Evolutionary conservation across 2,797 vertebrate species (phyloP).

Genomic region (Peromyscus melanophrys): DNA sequence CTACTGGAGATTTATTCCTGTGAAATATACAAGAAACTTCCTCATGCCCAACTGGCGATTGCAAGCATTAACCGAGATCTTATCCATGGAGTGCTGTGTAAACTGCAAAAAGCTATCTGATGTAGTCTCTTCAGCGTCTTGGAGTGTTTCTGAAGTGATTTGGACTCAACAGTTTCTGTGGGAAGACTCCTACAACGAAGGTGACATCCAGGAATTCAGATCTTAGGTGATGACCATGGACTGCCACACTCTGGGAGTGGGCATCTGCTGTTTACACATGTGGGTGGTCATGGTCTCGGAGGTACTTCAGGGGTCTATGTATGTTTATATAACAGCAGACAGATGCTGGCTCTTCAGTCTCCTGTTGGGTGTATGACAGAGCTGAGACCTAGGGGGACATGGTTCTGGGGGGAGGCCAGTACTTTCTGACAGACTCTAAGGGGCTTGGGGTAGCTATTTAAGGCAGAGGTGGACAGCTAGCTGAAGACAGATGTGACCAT

Average conservation of each 20-base stretch:
- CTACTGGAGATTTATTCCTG: not conserved
- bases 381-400: not conserved
- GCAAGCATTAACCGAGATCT: not conserved
- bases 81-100: not conserved
- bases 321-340: not conserved
- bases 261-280: not conserved
- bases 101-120: not conserved
- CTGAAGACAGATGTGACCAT: not conserved
- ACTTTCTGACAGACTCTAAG: not conserved
- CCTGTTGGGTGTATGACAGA: not conserved
- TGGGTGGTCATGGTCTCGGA: not conserved
- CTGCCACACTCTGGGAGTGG: not conserved
- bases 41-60: not conserved
- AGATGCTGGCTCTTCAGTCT: not conserved
- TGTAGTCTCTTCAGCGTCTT: not conserved
- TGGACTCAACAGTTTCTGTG: not conserved
- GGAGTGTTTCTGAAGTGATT: not conserved
- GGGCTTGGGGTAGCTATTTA: not conserved
- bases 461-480: not conserved
- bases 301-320: not conserved
- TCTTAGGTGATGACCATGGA: not conserved
- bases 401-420: not conserved
- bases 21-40: slow-evolving; percentile 20
- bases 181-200: not conserved
- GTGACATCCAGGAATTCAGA: not conserved